Evolutionary conservation across 2,113 vertebrate species (phyloP).

Genomic region (Acrocephalus kingi): DNA sequence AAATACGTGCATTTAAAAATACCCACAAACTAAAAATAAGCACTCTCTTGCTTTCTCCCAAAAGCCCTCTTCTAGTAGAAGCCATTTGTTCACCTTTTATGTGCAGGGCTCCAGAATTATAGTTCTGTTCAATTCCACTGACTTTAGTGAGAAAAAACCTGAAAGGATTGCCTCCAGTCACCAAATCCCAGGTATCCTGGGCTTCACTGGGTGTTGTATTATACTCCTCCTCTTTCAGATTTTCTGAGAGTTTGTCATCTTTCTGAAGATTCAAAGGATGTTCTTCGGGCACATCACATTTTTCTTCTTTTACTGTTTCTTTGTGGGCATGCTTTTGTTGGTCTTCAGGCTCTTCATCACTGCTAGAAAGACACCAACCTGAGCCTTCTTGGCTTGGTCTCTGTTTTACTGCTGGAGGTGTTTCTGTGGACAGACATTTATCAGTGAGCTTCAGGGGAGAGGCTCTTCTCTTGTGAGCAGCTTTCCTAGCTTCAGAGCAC

Average conservation of each 20-base stretch:
- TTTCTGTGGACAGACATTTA: background rate
- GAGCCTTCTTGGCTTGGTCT: conserved; percentile 77
- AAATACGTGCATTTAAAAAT: background rate
- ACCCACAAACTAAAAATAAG: background rate
- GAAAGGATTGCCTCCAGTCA: conserved; percentile 80
- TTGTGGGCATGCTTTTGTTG: background rate
- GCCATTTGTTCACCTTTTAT: conserved; percentile 83
- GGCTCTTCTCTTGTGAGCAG: conserved; percentile 74
- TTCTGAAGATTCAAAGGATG: background rate
- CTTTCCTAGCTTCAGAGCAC: conserved; percentile 84
- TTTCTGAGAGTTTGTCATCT: conserved; percentile 4
- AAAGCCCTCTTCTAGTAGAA: background rate
- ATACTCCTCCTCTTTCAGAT: conserved; percentile 43
- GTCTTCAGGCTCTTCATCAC: conserved; percentile 79
- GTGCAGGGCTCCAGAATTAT: conserved; percentile 89
- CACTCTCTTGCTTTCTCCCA: background rate
- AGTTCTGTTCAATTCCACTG: conserved; percentile 83
- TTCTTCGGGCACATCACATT: background rate
- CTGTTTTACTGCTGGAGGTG: conserved; percentile 69
- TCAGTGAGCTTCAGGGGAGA: conserved; percentile 72
- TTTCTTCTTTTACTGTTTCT: conserved; percentile 26
- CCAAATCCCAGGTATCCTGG: conserved; percentile 81
- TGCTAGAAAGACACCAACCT: conserved; percentile 94
- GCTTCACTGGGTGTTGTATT: conserved; percentile 67
- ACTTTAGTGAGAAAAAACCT: conserved; percentile 95